A percentile compares a stretch with the other conserved stretches of the same genome.
Evolutionary conservation across 2,113 vertebrate genomes (phyloP).

Genomic region (Ceyx cyanopectus): DNA sequence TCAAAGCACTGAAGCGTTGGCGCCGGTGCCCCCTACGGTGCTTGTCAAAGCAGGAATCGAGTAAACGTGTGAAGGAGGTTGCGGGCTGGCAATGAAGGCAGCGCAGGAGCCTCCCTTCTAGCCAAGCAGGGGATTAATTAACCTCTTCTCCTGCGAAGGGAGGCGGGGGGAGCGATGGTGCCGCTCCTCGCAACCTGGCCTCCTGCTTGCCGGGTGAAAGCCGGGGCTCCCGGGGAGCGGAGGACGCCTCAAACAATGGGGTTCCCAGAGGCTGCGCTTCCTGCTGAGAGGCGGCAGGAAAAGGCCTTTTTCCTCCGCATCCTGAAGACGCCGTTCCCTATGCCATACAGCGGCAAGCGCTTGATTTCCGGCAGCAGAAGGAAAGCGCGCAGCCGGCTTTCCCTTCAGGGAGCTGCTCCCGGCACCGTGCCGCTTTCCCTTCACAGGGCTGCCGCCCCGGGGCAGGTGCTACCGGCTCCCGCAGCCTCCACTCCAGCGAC

Average conservation of each 20-base stretch:
- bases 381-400: not conserved
- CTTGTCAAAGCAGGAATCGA: not conserved
- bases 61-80: rapidly evolving
- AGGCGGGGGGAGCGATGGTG: too few relatives aligned
- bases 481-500: not conserved
- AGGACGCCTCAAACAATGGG: conserved; percentile 7
- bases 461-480: not conserved
- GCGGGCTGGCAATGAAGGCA: not conserved
- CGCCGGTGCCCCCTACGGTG: not conserved
- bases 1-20: rapidly evolving
- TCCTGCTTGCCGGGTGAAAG: not conserved
- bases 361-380: not conserved
- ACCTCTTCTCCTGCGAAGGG: not conserved
- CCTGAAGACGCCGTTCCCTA: not conserved
- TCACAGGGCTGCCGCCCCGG: not conserved
- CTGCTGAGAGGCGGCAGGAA: conserved; percentile 54
- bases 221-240: not conserved
- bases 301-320: conserved; percentile 33
- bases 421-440: not conserved
- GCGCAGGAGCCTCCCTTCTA: not conserved
- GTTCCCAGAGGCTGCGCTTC: conserved; percentile 29
- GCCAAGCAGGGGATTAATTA: rapidly evolving
- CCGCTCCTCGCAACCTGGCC: not conserved
- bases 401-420: not conserved
- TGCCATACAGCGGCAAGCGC: not conserved